A percentile compares a stretch with the other conserved stretches of the same genome.
Conservation (phyloP, 2,797 vertebrate genomes). For the Pantherophis alleghaniensis region DNA sequence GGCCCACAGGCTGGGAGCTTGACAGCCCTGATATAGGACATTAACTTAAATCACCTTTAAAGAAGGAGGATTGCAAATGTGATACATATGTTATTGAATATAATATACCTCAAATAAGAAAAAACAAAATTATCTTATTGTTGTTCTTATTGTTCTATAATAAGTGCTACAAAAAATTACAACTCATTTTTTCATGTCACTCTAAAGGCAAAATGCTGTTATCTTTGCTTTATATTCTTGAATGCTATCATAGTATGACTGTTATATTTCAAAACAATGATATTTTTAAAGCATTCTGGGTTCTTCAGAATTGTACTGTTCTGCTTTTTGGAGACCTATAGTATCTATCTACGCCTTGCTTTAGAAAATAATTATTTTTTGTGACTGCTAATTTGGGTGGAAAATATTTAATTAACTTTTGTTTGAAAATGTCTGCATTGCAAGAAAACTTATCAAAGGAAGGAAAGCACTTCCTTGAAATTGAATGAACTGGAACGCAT, state of each 20-base stretch:
- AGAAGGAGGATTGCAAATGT: neutral
- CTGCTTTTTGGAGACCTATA: neutral
- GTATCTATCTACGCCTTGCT: neutral
- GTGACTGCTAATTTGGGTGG: neutral
- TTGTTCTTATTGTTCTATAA: neutral
- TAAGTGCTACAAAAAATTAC: neutral
- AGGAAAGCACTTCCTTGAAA: constrained; percentile 22
- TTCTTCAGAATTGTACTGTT: neutral
- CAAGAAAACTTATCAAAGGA: constrained; percentile 21
- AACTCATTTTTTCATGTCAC: neutral
- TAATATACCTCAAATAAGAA: neutral
- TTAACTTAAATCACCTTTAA: neutral
- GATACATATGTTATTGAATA: neutral
- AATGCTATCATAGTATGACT: neutral
- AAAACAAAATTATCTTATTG: neutral
- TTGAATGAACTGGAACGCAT: constrained; percentile 17
- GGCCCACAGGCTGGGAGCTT: no score
- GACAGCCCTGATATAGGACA: neutral
- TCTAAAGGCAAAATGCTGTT: neutral
- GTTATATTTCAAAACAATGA: neutral
- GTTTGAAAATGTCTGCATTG: constrained; percentile 13
- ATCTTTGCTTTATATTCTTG: neutral
- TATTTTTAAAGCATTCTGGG: neutral
- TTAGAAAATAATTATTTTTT: neutral
- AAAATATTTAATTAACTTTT: constrained; percentile 20